These are phyloP conservation scores for Cantharis rufa DNA, from an alignment of 2,888 invertebrate species.

Conservation along the genomic window DNA sequence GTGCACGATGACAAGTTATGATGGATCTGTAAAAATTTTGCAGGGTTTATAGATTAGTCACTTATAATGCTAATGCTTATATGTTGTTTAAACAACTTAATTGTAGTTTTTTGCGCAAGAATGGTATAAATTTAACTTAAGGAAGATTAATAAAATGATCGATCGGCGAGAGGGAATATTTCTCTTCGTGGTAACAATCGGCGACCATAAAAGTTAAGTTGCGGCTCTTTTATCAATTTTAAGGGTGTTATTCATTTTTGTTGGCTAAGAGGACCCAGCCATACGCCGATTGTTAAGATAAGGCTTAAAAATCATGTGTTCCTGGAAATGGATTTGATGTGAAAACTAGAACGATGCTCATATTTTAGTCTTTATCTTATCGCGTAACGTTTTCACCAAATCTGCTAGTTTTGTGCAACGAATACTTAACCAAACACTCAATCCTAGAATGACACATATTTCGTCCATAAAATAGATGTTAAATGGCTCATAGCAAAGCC, in stretches of 20 bases:
- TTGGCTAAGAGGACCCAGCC: constrained; percentile 8
- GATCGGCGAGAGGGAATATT: neutral
- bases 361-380: constrained; percentile 35
- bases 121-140: neutral
- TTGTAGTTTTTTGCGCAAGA: constrained; percentile 45
- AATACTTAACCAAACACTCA: neutral
- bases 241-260: constrained; percentile 1
- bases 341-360: constrained; percentile 24
- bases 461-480: constrained; percentile 51
- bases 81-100: constrained; percentile 55
- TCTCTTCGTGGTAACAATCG: neutral
- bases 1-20: constrained; percentile 49
- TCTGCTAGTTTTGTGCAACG: constrained; percentile 9
- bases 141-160: neutral
- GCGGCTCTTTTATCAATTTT: constrained; percentile 1
- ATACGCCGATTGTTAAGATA: constrained; percentile 24
- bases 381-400: constrained; percentile 24
- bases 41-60: constrained; percentile 40
- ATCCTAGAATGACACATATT: constrained; percentile 14
- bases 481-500: constrained; percentile 55
- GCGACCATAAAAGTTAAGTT: neutral
- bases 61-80: constrained; percentile 50
- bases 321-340: constrained; percentile 16
- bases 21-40: constrained; percentile 47
- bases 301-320: constrained; percentile 13